Evolutionary conservation across 2,888 invertebrate genomes (phyloP).

Genomic region (Acleris cristana): DNA sequence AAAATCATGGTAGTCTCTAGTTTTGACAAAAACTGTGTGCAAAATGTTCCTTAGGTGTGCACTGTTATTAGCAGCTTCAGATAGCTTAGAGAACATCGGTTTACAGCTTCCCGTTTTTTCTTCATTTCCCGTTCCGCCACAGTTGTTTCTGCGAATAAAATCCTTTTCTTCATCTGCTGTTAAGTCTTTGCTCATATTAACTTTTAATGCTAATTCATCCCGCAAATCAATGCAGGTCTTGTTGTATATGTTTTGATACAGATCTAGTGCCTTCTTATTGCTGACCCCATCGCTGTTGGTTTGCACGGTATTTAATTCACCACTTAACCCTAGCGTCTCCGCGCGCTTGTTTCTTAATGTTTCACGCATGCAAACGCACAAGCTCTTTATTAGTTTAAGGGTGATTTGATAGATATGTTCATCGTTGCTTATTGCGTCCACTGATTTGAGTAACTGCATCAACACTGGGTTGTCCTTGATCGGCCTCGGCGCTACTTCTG

Average conservation of each 20-base stretch:
- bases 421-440: slow-evolving; percentile 63
- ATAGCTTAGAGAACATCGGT: background rate
- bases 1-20: slow-evolving; percentile 58
- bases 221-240: slow-evolving; percentile 62
- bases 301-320: slow-evolving; percentile 45
- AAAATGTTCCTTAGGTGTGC: slow-evolving; percentile 51
- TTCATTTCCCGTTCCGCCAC: slow-evolving; percentile 38
- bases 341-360: slow-evolving; percentile 53
- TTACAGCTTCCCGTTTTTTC: background rate
- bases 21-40: slow-evolving; percentile 57
- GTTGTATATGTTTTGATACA: slow-evolving; percentile 66
- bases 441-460: slow-evolving; percentile 60
- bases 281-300: slow-evolving; percentile 39
- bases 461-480: slow-evolving; percentile 57
- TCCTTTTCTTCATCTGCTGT: slow-evolving; percentile 38
- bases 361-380: slow-evolving; percentile 69
- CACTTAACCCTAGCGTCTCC: slow-evolving; percentile 43
- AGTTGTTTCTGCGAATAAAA: slow-evolving; percentile 42
- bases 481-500: slow-evolving; percentile 32
- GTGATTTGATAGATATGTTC: slow-evolving; percentile 64
- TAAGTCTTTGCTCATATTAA: slow-evolving; percentile 41
- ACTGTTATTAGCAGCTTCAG: slow-evolving; percentile 9
- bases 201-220: slow-evolving; percentile 50
- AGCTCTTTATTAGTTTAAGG: slow-evolving; percentile 63
- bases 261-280: slow-evolving; percentile 47